Evolutionary conservation across 2,888 invertebrate genomes (phyloP).

Genomic region (Melikaiella ostensackeni): DNA sequence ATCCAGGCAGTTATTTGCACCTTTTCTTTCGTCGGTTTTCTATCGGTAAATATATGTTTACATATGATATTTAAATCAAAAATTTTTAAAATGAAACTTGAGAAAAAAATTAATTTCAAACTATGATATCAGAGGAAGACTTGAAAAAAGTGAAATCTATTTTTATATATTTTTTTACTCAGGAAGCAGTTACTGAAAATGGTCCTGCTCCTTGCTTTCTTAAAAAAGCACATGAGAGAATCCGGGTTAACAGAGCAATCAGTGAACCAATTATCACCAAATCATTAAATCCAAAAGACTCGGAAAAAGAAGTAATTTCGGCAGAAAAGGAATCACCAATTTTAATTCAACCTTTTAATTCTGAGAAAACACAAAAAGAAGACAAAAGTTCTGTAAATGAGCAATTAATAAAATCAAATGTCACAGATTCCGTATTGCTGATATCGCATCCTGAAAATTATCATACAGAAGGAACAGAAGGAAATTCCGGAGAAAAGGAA

Average conservation of each 20-base stretch:
- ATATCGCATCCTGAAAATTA: neutral
- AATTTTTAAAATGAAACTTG: neutral
- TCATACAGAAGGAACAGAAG: neutral
- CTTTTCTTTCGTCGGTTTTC: neutral
- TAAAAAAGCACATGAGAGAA: neutral
- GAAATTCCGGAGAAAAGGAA: neutral
- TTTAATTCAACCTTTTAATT: neutral
- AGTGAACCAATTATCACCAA: neutral
- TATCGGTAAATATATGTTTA: slow-evolving; percentile 10
- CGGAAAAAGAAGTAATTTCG: neutral
- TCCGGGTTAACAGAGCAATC: neutral
- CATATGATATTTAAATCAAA: neutral
- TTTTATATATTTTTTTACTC: too few species aligned
- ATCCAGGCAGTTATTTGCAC: neutral
- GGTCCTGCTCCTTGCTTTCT: neutral
- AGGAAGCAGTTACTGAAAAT: slow-evolving; percentile 17
- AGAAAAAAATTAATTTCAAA: too few species aligned
- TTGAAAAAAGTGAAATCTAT: neutral
- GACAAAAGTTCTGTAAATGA: neutral
- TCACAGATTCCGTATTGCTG: neutral
- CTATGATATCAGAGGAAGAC: neutral
- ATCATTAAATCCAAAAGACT: neutral
- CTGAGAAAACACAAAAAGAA: neutral
- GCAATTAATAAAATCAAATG: neutral
- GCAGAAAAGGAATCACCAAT: neutral